These are phyloP conservation scores for Scaptodrosophila latifasciaeformis DNA, from an alignment of 2,888 invertebrate species.

Conservation along the genomic window DNA sequence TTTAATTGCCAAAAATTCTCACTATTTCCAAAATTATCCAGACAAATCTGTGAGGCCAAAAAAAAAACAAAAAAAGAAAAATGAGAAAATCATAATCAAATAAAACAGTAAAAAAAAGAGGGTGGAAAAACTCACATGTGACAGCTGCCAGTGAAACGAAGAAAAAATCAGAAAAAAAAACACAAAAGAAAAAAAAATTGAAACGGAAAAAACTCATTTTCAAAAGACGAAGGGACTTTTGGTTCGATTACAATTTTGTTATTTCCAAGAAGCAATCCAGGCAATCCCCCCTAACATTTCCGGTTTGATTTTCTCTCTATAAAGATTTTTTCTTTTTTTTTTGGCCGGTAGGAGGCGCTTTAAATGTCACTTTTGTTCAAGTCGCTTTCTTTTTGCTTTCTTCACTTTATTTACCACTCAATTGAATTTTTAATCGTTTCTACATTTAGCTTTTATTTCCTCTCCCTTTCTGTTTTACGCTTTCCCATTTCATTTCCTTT, in stretches of 20 bases:
- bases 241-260: slow-evolving; percentile 57
- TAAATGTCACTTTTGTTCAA: too few relatives aligned
- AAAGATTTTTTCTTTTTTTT: neutral
- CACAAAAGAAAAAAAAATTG: slow-evolving; percentile 11
- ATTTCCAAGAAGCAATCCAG: slow-evolving; percentile 22
- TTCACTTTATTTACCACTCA: slow-evolving; percentile 53
- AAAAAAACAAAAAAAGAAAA: slow-evolving; percentile 16
- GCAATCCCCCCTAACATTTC: slow-evolving; percentile 7
- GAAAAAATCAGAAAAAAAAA: slow-evolving; percentile 29
- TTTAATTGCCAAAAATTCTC: slow-evolving; percentile 24
- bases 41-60: neutral
- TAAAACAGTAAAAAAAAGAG: slow-evolving; percentile 24
- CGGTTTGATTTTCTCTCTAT: neutral
- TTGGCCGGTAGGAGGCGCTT: too few relatives aligned
- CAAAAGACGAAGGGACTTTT: slow-evolving; percentile 25
- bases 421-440: slow-evolving; percentile 70
- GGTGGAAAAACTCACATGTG: slow-evolving; percentile 26
- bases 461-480: slow-evolving; percentile 7
- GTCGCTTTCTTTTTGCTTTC: slow-evolving; percentile 8
- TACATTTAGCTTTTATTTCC: slow-evolving; percentile 52
- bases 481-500: slow-evolving; percentile 40
- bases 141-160: slow-evolving; percentile 25
- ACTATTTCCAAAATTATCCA: slow-evolving; percentile 14
- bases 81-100: slow-evolving; percentile 54
- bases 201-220: neutral